Evolutionary conservation across 2,797 vertebrate genomes (phyloP).

Genomic region (Melanotaenia maccullochi): DNA sequence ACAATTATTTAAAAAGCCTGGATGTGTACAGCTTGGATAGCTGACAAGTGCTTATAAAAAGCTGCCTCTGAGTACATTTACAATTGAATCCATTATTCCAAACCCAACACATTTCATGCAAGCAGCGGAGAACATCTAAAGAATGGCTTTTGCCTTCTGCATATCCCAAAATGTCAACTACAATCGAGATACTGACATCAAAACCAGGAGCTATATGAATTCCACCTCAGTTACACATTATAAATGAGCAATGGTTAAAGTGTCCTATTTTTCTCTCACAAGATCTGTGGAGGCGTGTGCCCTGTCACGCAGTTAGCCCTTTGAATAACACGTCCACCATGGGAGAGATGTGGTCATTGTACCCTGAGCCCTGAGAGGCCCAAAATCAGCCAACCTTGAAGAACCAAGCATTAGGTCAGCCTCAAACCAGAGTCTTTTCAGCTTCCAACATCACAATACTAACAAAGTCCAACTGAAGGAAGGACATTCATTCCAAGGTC

Average conservation of each 20-base stretch:
- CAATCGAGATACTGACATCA: constrained; percentile 60
- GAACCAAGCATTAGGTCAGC: constrained; percentile 67
- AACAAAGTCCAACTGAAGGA: constrained; percentile 54
- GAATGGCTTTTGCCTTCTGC: constrained; percentile 48
- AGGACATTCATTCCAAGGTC: constrained; percentile 56
- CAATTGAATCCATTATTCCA: constrained; percentile 53
- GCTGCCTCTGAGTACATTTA: constrained; percentile 10
- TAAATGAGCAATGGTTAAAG: constrained; percentile 57
- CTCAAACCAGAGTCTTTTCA: constrained; percentile 68
- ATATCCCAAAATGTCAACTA: constrained; percentile 63
- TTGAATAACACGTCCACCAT: constrained; percentile 69
- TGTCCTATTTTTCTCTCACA: constrained; percentile 60
- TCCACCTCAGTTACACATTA: constrained; percentile 62
- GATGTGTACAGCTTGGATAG: constrained; percentile 10
- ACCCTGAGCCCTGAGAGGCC: constrained; percentile 62
- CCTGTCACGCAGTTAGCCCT: constrained; percentile 62
- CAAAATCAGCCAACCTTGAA: constrained; percentile 73
- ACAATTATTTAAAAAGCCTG: constrained; percentile 37
- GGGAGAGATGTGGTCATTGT: constrained; percentile 71
- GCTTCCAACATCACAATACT: constrained; percentile 53
- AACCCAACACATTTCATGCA: constrained; percentile 45
- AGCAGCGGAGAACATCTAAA: constrained; percentile 47
- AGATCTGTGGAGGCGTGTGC: constrained; percentile 67
- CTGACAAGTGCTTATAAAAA: constrained; percentile 17
- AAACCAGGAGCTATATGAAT: constrained; percentile 57